Conservation (phyloP, 2,888 invertebrate species). For the Drosophila recens region DNA sequence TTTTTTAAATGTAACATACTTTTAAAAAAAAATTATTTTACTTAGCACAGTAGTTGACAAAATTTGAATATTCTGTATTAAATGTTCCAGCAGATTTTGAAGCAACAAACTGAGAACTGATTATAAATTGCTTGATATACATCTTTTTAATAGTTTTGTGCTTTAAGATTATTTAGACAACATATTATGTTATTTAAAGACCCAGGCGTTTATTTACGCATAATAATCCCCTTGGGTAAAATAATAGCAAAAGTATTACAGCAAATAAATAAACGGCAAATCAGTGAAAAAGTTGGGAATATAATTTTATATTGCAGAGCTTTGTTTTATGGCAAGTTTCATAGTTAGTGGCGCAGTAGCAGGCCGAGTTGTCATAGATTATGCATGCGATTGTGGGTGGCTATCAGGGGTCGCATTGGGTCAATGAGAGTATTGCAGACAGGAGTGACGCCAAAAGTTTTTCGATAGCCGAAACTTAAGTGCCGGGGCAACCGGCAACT, state of each 20-base stretch:
- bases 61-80: too few relatives aligned
- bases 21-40: too few relatives aligned
- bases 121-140: too few relatives aligned
- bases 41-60: too few relatives aligned
- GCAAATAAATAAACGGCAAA: constrained; percentile 50
- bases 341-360: constrained; percentile 43
- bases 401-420: constrained; percentile 48
- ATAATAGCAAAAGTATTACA: constrained; percentile 21
- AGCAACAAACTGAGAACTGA: too few relatives aligned
- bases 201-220: neutral
- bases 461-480: constrained; percentile 66
- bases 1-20: too few relatives aligned
- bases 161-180: neutral
- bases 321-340: constrained; percentile 54
- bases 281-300: constrained; percentile 51
- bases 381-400: constrained; percentile 35
- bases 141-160: neutral
- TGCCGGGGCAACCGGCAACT: constrained; percentile 56
- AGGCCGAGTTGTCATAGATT: constrained; percentile 53
- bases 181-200: neutral
- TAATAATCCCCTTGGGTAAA: neutral
- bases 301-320: constrained; percentile 22
- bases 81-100: too few relatives aligned
- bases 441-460: constrained; percentile 65
- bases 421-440: constrained; percentile 59